A percentile compares a stretch with the other conserved stretches of the same genome.
These are phyloP conservation scores for Maniola hyperantus DNA, from an alignment of 2,888 invertebrate species.

Conservation along the genomic window DNA sequence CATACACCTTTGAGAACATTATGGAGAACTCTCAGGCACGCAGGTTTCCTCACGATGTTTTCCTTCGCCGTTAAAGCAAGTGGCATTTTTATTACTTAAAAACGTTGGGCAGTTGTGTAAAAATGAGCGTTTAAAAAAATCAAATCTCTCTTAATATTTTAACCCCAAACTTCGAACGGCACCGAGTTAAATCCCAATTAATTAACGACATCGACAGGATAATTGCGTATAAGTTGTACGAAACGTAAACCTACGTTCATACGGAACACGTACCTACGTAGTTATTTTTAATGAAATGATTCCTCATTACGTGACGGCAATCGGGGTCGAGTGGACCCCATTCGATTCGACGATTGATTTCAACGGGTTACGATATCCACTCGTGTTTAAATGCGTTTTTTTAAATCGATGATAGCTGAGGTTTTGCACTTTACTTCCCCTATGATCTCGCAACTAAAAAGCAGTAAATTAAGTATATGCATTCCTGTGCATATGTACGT, in stretches of 20 bases:
- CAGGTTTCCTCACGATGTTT: no score
- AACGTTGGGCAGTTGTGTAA: no score
- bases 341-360: slow-evolving; percentile 11
- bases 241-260: neutral
- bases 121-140: neutral
- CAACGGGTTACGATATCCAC: slow-evolving; percentile 8
- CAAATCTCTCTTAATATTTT: slow-evolving; percentile 2
- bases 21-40: no score
- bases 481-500: no score
- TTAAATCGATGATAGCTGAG: neutral
- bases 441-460: no score
- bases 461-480: no score
- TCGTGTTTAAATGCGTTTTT: neutral
- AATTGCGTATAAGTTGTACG: neutral
- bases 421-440: neutral
- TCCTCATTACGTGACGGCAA: slow-evolving; percentile 30
- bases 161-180: slow-evolving; percentile 1
- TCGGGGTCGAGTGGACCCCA: slow-evolving; percentile 32
- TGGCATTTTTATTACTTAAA: no score
- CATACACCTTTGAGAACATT: no score
- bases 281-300: slow-evolving; percentile 34
- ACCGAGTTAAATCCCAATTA: neutral
- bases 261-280: slow-evolving; percentile 8
- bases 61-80: no score
- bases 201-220: neutral